Percentiles rank a stretch among this genome's conserved stretches.
Conservation (phyloP, 2,888 invertebrate species). For the Blastobasis adustella region DNA sequence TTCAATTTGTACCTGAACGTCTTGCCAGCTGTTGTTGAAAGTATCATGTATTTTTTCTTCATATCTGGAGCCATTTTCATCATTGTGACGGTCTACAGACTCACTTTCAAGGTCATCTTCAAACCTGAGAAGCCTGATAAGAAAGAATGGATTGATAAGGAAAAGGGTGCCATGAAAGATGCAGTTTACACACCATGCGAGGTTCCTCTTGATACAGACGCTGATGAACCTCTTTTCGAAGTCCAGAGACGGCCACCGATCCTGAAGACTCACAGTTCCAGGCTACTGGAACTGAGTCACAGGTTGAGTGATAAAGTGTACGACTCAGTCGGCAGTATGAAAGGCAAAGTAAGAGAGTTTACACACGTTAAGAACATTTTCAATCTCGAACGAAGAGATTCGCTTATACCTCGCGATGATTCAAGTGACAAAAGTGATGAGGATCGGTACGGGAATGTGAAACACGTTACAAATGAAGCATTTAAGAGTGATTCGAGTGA, state of each 20-base stretch:
- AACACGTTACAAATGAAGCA: conserved; percentile 24
- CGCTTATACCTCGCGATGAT: conserved; percentile 28
- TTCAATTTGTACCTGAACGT: conserved; percentile 85
- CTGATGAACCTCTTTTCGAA: conserved; percentile 33
- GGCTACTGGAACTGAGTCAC: conserved; percentile 41
- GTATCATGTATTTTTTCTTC: conserved; percentile 71
- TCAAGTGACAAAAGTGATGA: conserved; percentile 14
- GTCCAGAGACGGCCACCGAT: conserved; percentile 24
- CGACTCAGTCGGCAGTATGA: conserved; percentile 48
- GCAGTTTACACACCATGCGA: conserved; percentile 57
- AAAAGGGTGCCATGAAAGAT: conserved; percentile 21
- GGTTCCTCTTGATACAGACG: conserved; percentile 46
- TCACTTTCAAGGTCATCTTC: conserved; percentile 64
- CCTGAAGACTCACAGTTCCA: conserved; percentile 37
- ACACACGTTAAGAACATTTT: conserved; percentile 40
- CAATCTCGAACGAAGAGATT: conserved; percentile 31
- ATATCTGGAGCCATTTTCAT: conserved; percentile 67
- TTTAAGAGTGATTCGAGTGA: conserved; percentile 38
- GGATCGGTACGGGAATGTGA: too few species aligned
- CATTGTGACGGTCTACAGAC: conserved; percentile 59
- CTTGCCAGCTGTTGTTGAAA: conserved; percentile 77
- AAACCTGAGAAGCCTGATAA: conserved; percentile 36
- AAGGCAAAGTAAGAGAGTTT: conserved; percentile 38
- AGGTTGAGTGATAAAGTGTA: conserved; percentile 49
- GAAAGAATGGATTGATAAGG: conserved; percentile 35